phyloP scores from a whole-genome alignment of 2,113 vertebrate species.

The Phaethornis superciliosus region DNA sequence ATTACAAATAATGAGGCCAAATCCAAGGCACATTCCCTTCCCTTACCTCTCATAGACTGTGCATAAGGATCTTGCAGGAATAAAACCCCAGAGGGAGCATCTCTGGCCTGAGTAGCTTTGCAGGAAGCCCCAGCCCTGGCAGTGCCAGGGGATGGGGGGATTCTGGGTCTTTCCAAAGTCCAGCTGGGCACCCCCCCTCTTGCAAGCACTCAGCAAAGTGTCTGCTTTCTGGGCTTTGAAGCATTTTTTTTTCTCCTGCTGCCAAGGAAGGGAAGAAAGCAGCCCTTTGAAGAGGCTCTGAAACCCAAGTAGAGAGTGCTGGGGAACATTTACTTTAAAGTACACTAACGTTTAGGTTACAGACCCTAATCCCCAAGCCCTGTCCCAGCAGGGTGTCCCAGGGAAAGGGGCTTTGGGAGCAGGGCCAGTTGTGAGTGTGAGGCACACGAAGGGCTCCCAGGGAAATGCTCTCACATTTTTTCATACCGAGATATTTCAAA shows the following conservation, averaged over 20 bases:
- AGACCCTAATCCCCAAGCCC: slow-evolving; percentile 17
- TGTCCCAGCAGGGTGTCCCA: not conserved
- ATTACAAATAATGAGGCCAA: not conserved
- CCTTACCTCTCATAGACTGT: fast-evolving
- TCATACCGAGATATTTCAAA: slow-evolving; percentile 20
- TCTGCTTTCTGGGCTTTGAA: slow-evolving; percentile 20
- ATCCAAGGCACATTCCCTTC: fast-evolving
- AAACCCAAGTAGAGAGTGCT: not conserved
- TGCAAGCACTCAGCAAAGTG: not conserved
- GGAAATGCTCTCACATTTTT: slow-evolving; percentile 30
- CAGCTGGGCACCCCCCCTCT: not conserved
- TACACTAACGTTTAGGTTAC: slow-evolving; percentile 51
- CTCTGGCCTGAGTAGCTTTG: not conserved
- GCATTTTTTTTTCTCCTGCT: not conserved
- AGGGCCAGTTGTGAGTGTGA: not conserved
- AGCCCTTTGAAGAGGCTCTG: slow-evolving; percentile 48
- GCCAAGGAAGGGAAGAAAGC: slow-evolving; percentile 27
- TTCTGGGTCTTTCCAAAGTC: fast-evolving
- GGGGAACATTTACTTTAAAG: slow-evolving; percentile 21
- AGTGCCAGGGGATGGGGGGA: not conserved
- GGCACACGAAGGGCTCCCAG: not conserved
- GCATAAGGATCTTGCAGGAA: not conserved
- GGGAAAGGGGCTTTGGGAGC: not conserved
- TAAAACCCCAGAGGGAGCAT: fast-evolving
- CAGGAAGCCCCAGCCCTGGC: not conserved